Base-by-base conservation (phyloP, 64 coral and sea anemone genomes). In the Porites lutea region DNA sequence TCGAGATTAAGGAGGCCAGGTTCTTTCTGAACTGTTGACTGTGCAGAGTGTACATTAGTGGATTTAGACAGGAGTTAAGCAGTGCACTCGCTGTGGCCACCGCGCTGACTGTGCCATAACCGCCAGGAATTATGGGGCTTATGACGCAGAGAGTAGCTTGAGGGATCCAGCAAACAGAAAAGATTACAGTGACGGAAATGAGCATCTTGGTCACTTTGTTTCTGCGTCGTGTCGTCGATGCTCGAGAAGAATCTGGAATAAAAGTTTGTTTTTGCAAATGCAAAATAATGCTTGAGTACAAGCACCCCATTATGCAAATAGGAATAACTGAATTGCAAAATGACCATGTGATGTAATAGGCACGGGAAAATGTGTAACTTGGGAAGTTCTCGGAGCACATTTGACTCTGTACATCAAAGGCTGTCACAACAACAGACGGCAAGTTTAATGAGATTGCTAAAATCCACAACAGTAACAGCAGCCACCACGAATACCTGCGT, bases 1-100 rank as follows among this genome's bases (percentile, higher is more conserved):
- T 50, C 16, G 47, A 8, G 45, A 76, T 16, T 10, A 84, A 13
- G 5, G 62, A 84, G 23, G 16, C 46, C 2, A 84, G 81, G 22
- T 21, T 84, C 48, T 84, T 52, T 48, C 81, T 84, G 46, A 84
- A 84, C 47, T 79, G 16, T 51, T 83, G 72, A 71, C 91, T 93
- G 14, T 93, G 91, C 19, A 93, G 65, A 3, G 91, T 78, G 23
- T 93, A 93, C 3, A 93, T 71, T 15, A 93, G 52, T 13, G 91
- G 91, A 53, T 93, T 93, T 3, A 93, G 46, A 20, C 59, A 67
- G 4, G 72, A 87, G 77, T 93, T 93, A 21, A 93, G 53, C 15
- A 87, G 73, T 1, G 85, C 83, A 4, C 83, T 74, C 19, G 74
- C 47, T 14, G 49, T 37, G 15, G 61, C 43, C 5, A 65, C 61